Evolutionary conservation across 2,113 vertebrate genomes (phyloP), one percentile per base, ranked within the genome.

Genomic region (Barnardius zonarius): DNA sequence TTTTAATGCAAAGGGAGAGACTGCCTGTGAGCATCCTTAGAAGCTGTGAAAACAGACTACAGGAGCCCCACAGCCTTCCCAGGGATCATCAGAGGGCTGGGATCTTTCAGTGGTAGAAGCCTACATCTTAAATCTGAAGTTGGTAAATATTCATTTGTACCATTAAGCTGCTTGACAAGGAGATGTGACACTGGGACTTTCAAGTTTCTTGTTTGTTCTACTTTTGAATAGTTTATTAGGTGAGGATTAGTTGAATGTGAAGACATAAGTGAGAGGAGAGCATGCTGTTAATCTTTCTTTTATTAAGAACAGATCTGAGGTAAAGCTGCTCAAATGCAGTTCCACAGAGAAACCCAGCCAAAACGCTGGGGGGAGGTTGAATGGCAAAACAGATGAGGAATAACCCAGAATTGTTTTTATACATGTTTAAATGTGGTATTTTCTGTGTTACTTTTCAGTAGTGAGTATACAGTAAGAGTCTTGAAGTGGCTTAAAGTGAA

Each of bases 41-140:
- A 95, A 96, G 75, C 63, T 86, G 33, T 92, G 67, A 87, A 95
- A 87, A 61, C 83, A 95, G 63, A 69, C 89, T 92, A 62, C 22
- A 74, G 82, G 81, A 83, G 70, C 61, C 84, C 78, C 41, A 27
- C 9, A 41, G 49, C 55, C 86, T 81, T 83, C 87, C 49, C 46
- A 28, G 61, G 41, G n/a, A 85, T 90, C 85, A 88, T 88, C 63
- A 95, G 75, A 93, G 49, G 52, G 41, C 67, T 6, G 6, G 63
- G 37, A 67, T 73, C 31, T 85, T 48, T 72, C 61, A 37, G 37
- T 86, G 46, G 82, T 44, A 62, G 62, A 92, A 51, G 49, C n/a
- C 72, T 74, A 31, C 43, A n/a, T n/a, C 62, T 31, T 74, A 55
- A 75, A 48, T 61, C 44, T 83, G 5, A 86, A 88, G 30, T 83